Conservation (phyloP, 2,888 invertebrate species). For the Zeuzera pyrina region DNA sequence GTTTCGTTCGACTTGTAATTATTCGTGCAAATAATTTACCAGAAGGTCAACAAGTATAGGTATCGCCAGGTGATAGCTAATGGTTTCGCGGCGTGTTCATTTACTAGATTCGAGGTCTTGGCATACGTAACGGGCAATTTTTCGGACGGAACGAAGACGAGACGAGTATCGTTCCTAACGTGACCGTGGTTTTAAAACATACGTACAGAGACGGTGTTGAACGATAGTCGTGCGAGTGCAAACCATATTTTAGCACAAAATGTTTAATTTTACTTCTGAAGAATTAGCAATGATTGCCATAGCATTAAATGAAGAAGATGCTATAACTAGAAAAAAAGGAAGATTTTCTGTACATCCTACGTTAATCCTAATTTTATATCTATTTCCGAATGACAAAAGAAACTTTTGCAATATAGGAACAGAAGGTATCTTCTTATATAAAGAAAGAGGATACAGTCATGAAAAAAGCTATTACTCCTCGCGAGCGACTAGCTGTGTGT, state of each 20-base stretch:
- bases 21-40: no score
- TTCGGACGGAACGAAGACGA: background rate
- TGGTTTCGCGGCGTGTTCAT: no score
- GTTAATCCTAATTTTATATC: background rate
- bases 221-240: background rate
- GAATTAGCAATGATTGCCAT: background rate
- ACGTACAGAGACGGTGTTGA: background rate
- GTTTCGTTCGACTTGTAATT: no score
- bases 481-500: no score
- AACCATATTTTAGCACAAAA: no score
- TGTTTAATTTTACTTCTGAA: background rate
- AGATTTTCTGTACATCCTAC: background rate
- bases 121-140: conserved; percentile 1
- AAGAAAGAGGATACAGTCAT: no score
- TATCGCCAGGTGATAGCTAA: no score
- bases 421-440: no score
- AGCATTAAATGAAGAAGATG: background rate
- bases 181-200: background rate
- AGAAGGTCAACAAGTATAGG: no score
- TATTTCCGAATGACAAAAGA: background rate
- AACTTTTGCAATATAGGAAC: no score
- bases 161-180: no score
- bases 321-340: background rate
- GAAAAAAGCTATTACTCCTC: no score
- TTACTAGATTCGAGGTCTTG: background rate